Evolutionary conservation across 1,140 invertebrate species (phyloP).

Genomic region (Riptortus pedestris): DNA sequence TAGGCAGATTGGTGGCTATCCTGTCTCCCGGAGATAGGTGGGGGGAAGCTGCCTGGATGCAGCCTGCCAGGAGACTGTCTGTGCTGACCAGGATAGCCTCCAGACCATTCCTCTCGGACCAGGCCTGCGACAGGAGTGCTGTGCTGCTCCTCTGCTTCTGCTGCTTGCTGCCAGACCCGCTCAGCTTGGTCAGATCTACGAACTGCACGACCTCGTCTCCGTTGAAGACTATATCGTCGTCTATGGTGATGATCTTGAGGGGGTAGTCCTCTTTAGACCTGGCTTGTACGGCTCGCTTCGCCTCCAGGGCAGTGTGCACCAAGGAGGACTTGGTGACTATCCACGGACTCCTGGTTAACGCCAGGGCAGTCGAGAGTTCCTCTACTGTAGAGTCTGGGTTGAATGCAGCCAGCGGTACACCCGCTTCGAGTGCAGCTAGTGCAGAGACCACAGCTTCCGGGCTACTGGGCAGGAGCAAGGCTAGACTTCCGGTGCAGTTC

Average conservation of each 20-base stretch:
- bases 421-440: background rate
- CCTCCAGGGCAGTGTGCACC: background rate
- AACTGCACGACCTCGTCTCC: conserved; percentile 1
- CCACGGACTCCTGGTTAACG: background rate
- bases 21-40: background rate
- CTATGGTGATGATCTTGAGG: background rate
- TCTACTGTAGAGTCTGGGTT: background rate
- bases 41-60: background rate
- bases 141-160: background rate
- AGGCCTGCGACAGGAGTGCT: background rate
- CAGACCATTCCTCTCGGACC: background rate
- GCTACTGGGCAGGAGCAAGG: background rate
- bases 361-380: background rate
- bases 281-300: background rate
- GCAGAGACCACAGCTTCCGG: background rate
- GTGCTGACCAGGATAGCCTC: background rate
- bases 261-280: background rate
- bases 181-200: background rate
- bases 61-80: background rate
- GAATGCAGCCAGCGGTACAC: background rate
- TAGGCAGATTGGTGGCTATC: background rate
- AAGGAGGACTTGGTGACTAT: background rate
- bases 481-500: background rate
- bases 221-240: background rate
- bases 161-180: background rate